Evolutionary conservation across 1,140 invertebrate genomes (phyloP).

Genomic region (Cherax quadricarinatus): DNA sequence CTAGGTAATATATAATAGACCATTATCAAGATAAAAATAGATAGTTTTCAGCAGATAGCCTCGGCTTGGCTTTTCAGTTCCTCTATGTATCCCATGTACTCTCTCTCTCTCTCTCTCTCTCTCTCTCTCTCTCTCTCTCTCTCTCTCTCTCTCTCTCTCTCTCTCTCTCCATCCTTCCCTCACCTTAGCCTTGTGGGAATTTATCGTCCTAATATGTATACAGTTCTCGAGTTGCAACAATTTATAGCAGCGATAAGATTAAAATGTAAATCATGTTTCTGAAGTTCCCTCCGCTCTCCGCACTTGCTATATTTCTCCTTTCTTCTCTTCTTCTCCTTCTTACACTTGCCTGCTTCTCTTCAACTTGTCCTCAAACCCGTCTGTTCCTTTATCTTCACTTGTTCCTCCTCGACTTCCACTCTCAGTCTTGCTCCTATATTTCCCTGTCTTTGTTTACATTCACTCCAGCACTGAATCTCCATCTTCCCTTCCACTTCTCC

Average conservation of each 20-base stretch:
- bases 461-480: background rate
- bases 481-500: background rate
- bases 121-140: constrained; percentile 41
- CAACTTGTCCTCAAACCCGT: constrained; percentile 31
- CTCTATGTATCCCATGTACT: too few relatives aligned
- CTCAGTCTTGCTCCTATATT: background rate
- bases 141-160: constrained; percentile 45
- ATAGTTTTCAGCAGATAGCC: background rate
- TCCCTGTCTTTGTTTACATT: background rate
- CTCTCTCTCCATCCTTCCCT: background rate
- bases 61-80: too few relatives aligned
- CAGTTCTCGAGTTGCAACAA: background rate
- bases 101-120: constrained; percentile 26
- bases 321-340: background rate
- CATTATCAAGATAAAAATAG: too few relatives aligned
- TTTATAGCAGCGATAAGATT: constrained; percentile 8
- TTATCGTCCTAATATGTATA: constrained; percentile 11
- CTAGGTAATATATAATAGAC: too few relatives aligned
- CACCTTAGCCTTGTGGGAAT: background rate
- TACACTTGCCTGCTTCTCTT: constrained; percentile 1
- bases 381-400: constrained; percentile 2
- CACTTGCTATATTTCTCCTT: background rate
- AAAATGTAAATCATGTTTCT: background rate
- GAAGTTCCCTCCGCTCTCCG: background rate
- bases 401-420: background rate